These are phyloP conservation scores for Odocoileus virginianus DNA, from an alignment of 2,113 vertebrate species.

Conservation along the genomic window DNA sequence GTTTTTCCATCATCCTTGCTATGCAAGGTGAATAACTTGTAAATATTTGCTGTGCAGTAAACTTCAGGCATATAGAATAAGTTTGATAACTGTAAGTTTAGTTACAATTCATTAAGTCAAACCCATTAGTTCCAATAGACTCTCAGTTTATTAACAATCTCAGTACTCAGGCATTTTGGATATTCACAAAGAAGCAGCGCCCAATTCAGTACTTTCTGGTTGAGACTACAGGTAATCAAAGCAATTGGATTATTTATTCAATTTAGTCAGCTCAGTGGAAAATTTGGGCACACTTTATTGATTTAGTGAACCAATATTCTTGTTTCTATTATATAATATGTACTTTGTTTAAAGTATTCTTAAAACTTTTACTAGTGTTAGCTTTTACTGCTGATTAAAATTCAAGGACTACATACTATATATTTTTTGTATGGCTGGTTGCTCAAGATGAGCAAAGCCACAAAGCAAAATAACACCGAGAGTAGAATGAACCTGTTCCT, in stretches of 20 bases:
- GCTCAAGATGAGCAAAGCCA: neutral
- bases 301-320: neutral
- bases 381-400: neutral
- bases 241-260: neutral
- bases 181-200: neutral
- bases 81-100: neutral
- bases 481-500: neutral
- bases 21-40: neutral
- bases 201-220: neutral
- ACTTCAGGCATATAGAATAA: neutral
- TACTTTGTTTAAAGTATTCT: constrained; percentile 9
- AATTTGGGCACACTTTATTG: neutral
- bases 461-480: neutral
- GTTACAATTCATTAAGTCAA: neutral
- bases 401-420: neutral
- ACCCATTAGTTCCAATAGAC: neutral
- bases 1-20: neutral
- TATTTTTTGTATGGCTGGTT: neutral
- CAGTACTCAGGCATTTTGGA: neutral
- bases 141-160: neutral
- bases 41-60: neutral
- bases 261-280: neutral
- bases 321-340: neutral
- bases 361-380: neutral
- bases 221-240: neutral